Evolutionary conservation across 2,113 vertebrate species (phyloP), one percentile per base, ranked within the genome.

Genomic region (Cynoglossus semilaevis): DNA sequence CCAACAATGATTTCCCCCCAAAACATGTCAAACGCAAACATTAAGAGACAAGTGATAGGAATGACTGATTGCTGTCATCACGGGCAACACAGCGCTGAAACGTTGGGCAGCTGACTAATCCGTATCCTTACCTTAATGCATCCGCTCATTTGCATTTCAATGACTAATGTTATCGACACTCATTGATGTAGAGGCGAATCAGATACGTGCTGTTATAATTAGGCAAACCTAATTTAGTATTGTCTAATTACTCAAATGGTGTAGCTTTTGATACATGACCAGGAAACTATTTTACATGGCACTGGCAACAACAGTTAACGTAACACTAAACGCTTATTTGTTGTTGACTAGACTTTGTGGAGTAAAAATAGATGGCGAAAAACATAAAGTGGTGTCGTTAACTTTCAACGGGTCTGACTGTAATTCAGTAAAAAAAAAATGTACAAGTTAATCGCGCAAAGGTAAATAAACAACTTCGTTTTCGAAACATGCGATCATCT

Each of bases 11-110:
- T 50, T 6, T 6, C 22, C 22, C 22, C 6, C 22, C 22, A 75
- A 41, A 54, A 42, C 41, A 51, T 29, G 53, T 42, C 70, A 15
- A 48, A 66, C 50, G 51, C 51, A 74, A 75, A 68, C 58, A 72
- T 58, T 57, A 72, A 64, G 50, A 66, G 57, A 69, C 4, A 15
- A 59, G 62, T 70, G 56, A 67, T 82, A 76, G 45, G 57, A 62
- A 67, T 74, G 67, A 75, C 52, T 70, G 65, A 72, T 45, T 79
- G 49, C 72, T 74, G 77, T 76, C 75, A 80, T 59, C 55, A 70
- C 63, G 41, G 42, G 62, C 58, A 47, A 37, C 54, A 52, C 53
- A 52, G 22, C 51, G 57, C 57, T 55, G 34, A 52, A 52, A 43
- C 44, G 15, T 49, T 45, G 51, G 46, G 41, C 54, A 51, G 67